Percentiles rank a stretch among this genome's conserved stretches.
Evolutionary conservation across 2,888 invertebrate genomes (phyloP).

Genomic region (Stegana nigrithorax): DNA sequence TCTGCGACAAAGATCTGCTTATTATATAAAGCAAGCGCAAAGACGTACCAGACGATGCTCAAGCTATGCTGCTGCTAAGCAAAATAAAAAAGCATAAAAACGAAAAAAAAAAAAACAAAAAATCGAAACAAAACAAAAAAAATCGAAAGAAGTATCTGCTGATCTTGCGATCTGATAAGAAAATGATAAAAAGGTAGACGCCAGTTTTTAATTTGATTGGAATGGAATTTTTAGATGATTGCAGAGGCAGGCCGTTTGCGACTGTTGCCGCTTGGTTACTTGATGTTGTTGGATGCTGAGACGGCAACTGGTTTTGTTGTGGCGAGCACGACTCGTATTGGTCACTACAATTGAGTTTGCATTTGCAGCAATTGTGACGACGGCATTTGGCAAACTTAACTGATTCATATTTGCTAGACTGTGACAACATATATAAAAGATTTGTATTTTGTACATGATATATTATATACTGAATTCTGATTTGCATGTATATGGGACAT

Average conservation of each 20-base stretch:
- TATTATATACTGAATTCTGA: too few species aligned
- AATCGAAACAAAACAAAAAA: conserved; percentile 22
- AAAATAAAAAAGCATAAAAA: conserved; percentile 5
- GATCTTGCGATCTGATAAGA: conserved; percentile 68
- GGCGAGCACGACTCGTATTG: too few species aligned
- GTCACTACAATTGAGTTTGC: not conserved
- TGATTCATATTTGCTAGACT: too few species aligned
- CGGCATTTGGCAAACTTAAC: too few species aligned
- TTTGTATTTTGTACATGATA: too few species aligned
- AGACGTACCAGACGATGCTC: conserved; percentile 19
- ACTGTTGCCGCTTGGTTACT: not conserved
- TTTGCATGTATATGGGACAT: too few species aligned
- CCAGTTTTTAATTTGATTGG: conserved; percentile 69
- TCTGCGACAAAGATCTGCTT: conserved; percentile 67
- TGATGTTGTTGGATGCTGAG: not conserved
- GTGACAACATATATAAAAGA: too few species aligned
- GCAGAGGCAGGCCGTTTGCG: conserved; percentile 31
- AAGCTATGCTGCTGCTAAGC: not conserved
- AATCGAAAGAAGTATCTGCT: conserved; percentile 52
- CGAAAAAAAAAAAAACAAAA: conserved; percentile 7
- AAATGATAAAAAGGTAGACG: conserved; percentile 69
- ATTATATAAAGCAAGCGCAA: conserved; percentile 58
- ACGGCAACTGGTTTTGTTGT: not conserved
- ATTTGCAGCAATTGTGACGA: not conserved
- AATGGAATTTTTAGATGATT: conserved; percentile 65